These are phyloP conservation scores for Drosophila seguyi DNA, from an alignment of 1,140 invertebrate genomes.

Conservation along the genomic window DNA sequence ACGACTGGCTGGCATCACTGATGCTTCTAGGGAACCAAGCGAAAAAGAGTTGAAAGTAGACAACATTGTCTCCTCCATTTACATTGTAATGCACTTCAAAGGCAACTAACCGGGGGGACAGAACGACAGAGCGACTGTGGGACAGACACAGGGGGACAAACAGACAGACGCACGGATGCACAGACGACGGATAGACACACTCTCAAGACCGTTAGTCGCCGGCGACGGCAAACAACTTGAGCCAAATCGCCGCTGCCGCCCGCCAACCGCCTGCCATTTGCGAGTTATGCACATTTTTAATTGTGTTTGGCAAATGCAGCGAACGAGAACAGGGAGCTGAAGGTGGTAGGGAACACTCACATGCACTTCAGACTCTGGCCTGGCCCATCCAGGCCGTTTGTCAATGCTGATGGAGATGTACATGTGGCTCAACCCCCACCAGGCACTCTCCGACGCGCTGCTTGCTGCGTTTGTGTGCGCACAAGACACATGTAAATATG, in stretches of 20 bases:
- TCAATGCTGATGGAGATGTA: constrained; percentile 50
- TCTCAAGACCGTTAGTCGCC: constrained; percentile 63
- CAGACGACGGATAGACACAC: constrained; percentile 34
- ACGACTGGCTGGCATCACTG: constrained; percentile 10
- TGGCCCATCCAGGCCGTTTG: constrained; percentile 30
- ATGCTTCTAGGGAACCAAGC: constrained; percentile 16
- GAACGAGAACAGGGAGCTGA: constrained; percentile 25
- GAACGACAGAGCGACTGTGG: constrained; percentile 8
- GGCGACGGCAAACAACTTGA: constrained; percentile 65
- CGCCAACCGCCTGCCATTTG: constrained; percentile 40
- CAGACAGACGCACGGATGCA: constrained; percentile 23
- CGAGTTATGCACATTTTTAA: constrained; percentile 81
- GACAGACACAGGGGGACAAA: constrained; percentile 8
- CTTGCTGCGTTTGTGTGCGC: constrained; percentile 4
- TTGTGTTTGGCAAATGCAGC: constrained; percentile 77
- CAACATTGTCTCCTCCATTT: constrained; percentile 69
- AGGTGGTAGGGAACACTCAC: constrained; percentile 11
- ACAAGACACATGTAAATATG: constrained; percentile 58
- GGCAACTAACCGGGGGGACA: constrained; percentile 59
- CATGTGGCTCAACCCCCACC: neutral
- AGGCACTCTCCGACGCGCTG: constrained; percentile 6
- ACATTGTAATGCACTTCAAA: constrained; percentile 80
- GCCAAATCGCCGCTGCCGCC: constrained; percentile 61
- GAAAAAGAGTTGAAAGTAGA: constrained; percentile 55
- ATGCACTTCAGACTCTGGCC: constrained; percentile 58